phyloP scores from a whole-genome alignment of 2,888 invertebrate genomes.

The Watsonalla binaria region DNA sequence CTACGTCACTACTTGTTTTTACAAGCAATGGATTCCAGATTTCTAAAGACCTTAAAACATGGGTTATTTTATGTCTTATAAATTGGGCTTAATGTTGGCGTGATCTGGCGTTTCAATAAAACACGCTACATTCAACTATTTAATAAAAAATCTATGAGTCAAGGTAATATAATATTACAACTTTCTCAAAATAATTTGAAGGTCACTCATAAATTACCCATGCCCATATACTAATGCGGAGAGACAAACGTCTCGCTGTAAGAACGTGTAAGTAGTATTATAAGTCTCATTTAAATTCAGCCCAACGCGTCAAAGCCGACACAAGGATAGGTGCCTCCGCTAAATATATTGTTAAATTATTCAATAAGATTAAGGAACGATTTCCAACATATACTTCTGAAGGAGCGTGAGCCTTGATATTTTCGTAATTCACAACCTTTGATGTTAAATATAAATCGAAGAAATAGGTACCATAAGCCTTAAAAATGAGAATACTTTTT shows the following conservation, averaged over 20 bases:
- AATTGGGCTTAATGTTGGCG: no score
- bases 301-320: constrained; percentile 24
- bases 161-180: no score
- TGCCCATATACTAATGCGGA: not conserved
- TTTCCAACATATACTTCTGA: constrained; percentile 21
- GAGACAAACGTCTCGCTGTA: constrained; percentile 4
- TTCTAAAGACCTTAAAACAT: no score
- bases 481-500: no score
- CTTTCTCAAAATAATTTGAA: constrained; percentile 1
- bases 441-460: not conserved
- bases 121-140: no score
- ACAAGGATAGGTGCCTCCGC: constrained; percentile 23
- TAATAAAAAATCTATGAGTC: no score
- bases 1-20: no score
- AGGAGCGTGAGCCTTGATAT: constrained; percentile 4
- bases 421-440: not conserved
- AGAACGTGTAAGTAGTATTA: constrained; percentile 16
- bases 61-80: no score
- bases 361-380: constrained; percentile 40
- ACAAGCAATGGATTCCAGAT: no score
- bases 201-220: not conserved
- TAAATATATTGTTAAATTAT: constrained; percentile 43
- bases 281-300: constrained; percentile 36
- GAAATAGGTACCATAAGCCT: no score
- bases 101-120: no score